Evolutionary conservation across 2,797 vertebrate species (phyloP).

Genomic region (Chaenodraco wilsoni): DNA sequence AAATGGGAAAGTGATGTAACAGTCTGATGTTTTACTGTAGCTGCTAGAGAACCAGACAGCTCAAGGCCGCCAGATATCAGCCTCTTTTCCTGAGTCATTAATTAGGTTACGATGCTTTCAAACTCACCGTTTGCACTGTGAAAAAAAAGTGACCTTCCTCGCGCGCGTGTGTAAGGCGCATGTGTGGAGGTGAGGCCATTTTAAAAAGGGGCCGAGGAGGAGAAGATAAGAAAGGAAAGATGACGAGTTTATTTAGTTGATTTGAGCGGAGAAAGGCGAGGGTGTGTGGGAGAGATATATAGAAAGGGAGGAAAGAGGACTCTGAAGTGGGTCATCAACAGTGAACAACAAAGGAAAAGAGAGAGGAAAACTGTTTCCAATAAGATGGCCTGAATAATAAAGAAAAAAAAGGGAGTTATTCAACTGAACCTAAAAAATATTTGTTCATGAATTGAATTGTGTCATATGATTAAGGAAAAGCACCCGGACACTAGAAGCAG

Average conservation of each 20-base stretch:
- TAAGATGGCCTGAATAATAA: conserved; percentile 1
- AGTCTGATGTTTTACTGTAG: conserved; percentile 20
- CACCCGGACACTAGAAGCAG: no score
- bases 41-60: conserved; percentile 14
- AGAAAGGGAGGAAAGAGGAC: conserved; percentile 38
- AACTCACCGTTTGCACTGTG: conserved; percentile 19
- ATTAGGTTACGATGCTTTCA: conserved; percentile 44
- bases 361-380: neutral
- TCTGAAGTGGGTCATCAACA: conserved; percentile 58
- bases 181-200: conserved; percentile 35
- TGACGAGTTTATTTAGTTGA: conserved; percentile 55
- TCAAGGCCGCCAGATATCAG: conserved; percentile 40
- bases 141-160: conserved; percentile 39
- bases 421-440: no score
- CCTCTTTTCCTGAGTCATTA: conserved; percentile 33
- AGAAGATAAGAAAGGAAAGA: conserved; percentile 40
- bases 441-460: no score
- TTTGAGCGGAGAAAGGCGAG: conserved; percentile 29
- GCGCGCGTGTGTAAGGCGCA: neutral
- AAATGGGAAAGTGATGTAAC: conserved; percentile 51
- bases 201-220: conserved; percentile 26
- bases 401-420: neutral
- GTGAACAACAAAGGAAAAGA: conserved; percentile 3
- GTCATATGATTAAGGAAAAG: no score
- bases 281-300: conserved; percentile 50